Evolutionary conservation across 2,113 vertebrate species (phyloP), one percentile per base, ranked within the genome.

Genomic region (Phoxinus phoxinus): DNA sequence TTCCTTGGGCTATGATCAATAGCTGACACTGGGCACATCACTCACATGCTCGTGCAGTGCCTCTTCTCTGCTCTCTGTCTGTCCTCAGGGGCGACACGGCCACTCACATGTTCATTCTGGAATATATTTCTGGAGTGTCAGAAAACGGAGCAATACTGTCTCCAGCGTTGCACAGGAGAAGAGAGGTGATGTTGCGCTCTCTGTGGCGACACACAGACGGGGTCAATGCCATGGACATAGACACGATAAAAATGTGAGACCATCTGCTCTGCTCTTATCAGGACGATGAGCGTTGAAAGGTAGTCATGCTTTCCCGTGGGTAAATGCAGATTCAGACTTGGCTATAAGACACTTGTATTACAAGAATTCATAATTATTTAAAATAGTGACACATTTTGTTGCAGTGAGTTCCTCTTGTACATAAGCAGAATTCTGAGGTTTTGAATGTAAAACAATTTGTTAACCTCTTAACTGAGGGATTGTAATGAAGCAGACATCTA

Each of bases 171-270:
- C 73, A 5, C 2, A 19, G 73, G 9, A 83, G 75, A 30, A 44
- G 63, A 77, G 32, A 72, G 23, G 44, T 69, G 72, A 71, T 32
- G 75, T 35, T 79, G 32, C 32, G 12, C 69, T 58, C 59, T 81
- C 25, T 3, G 27, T 79, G 83, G 76, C 27, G 67, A 82, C 44
- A 65, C 80, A n/a, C 67, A 30, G 46, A 74, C 10, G 15, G 37
- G 35, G 77, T 79, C 75, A 79, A 2, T 37, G 15, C 76, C 37
- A 35, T 25, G 35, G 61, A 63, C 37, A 5, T 74, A 87, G 87
- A 30, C 37, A 32, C 85, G 89, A 90, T 90, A 90, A 93, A 94
- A 94, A 91, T 78, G 12, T 89, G 72, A 90, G 82, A 88, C 59
- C 73, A 85, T 85, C 73, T 88, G n/a, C 85, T 78, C 27, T 35